Conservation (phyloP, 2,888 invertebrate genomes). For the Endomychus coccineus region DNA sequence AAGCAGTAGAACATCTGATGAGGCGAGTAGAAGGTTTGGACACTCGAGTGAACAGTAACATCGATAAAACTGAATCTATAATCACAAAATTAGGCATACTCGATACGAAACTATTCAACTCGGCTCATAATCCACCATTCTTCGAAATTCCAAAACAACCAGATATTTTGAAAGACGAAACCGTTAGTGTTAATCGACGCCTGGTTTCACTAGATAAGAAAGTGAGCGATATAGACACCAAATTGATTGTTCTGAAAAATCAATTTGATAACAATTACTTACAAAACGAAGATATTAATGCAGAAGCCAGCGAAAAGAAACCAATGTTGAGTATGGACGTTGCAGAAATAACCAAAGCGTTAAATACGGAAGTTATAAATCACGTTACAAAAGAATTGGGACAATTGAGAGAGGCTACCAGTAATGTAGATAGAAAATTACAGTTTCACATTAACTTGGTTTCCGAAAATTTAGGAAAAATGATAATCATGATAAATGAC, state of each 20-base stretch:
- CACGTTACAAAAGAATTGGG: constrained; percentile 76
- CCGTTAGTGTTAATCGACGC: constrained; percentile 6
- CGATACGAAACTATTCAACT: constrained; percentile 66
- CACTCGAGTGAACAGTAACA: constrained; percentile 73
- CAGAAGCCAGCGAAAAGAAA: constrained; percentile 81
- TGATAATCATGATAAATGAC: constrained; percentile 70
- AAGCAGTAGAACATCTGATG: constrained; percentile 82
- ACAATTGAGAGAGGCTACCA: constrained; percentile 68
- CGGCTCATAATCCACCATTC: constrained; percentile 31
- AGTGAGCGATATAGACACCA: constrained; percentile 74
- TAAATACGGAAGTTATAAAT: constrained; percentile 66
- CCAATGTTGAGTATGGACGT: constrained; percentile 78
- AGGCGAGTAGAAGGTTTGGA: constrained; percentile 76
- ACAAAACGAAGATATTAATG: constrained; percentile 73
- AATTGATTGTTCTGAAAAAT: constrained; percentile 68
- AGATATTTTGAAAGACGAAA: constrained; percentile 12
- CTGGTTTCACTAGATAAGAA: constrained; percentile 72
- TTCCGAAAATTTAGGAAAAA: constrained; percentile 72
- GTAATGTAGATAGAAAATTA: constrained; percentile 70
- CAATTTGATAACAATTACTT: constrained; percentile 78
- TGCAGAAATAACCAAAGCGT: constrained; percentile 74
- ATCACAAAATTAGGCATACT: constrained; percentile 68
- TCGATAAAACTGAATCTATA: constrained; percentile 76
- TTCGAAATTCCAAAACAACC: constrained; percentile 14
- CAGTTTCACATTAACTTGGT: constrained; percentile 80